Evolutionary conservation across 2,888 invertebrate genomes (phyloP).

Genomic region (Campaea margaritaria): DNA sequence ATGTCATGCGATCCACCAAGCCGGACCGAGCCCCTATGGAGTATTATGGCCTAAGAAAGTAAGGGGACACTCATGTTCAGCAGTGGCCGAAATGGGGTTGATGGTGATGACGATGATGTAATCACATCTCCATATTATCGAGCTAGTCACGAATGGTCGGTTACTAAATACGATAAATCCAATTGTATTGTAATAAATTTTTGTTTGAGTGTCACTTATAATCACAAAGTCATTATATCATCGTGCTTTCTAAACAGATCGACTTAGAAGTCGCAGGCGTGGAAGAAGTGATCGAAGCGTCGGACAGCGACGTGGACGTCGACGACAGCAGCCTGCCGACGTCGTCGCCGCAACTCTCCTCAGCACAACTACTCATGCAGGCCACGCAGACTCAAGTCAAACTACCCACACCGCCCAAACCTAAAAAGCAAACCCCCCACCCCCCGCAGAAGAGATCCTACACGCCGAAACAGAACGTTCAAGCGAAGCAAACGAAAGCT

Average conservation of each 20-base stretch:
- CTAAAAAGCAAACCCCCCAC: constrained; percentile 54
- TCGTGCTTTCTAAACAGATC: constrained; percentile 47
- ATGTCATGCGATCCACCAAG: no score
- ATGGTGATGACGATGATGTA: no score
- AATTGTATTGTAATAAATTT: no score
- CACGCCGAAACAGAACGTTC: constrained; percentile 38
- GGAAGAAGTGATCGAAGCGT: constrained; percentile 69
- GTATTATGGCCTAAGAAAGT: no score
- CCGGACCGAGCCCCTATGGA: no score
- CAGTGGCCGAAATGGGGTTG: no score
- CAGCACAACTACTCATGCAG: constrained; percentile 75
- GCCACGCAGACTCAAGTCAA: constrained; percentile 62
- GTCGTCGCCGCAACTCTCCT: constrained; percentile 62
- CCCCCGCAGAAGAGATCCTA: constrained; percentile 42
- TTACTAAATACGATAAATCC: no score
- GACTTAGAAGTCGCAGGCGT: constrained; percentile 62
- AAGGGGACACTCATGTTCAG: no score
- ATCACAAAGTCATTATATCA: no score
- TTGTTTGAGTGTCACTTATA: no score
- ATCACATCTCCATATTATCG: no score
- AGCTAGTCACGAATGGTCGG: no score
- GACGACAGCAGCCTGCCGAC: constrained; percentile 63
- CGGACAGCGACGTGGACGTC: constrained; percentile 79
- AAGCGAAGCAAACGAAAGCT: constrained; percentile 49
- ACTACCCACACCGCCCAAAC: constrained; percentile 37